Evolutionary conservation across 1,140 invertebrate species (phyloP).

Genomic region (Diabrotica undecimpunctata): DNA sequence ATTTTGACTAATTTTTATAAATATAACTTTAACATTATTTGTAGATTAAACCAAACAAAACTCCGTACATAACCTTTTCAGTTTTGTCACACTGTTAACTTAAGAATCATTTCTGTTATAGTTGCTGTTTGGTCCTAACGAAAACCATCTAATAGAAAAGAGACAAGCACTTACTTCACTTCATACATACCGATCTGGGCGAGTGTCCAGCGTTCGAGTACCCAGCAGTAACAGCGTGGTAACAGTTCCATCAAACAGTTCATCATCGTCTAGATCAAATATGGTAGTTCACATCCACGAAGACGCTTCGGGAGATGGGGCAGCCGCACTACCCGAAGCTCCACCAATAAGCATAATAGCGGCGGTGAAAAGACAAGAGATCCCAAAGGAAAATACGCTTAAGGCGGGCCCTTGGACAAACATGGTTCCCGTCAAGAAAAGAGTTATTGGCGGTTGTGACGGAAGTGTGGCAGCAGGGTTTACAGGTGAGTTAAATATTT

Average conservation of each 20-base stretch:
- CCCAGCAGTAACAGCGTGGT: slow-evolving; percentile 15
- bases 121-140: slow-evolving; percentile 55
- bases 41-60: too few species aligned
- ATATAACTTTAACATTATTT: too few species aligned
- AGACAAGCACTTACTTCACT: slow-evolving; percentile 69
- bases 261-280: slow-evolving; percentile 1
- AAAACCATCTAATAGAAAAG: slow-evolving; percentile 60
- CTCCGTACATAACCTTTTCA: too few species aligned
- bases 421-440: slow-evolving; percentile 36
- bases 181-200: slow-evolving; percentile 54
- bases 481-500: neutral
- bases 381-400: slow-evolving; percentile 60
- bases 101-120: slow-evolving; percentile 40
- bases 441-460: slow-evolving; percentile 8
- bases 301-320: neutral
- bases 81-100: too few species aligned
- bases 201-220: slow-evolving; percentile 45
- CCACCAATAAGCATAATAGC: slow-evolving; percentile 52
- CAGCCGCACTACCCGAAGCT: neutral
- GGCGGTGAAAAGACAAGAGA: slow-evolving; percentile 53
- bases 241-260: slow-evolving; percentile 1
- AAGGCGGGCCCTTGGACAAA: slow-evolving; percentile 62
- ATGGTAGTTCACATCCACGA: neutral
- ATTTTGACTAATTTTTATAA: too few species aligned
- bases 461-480: neutral